These are phyloP conservation scores for Drosophila anceps DNA, from an alignment of 2,888 invertebrate genomes.

Conservation along the genomic window DNA sequence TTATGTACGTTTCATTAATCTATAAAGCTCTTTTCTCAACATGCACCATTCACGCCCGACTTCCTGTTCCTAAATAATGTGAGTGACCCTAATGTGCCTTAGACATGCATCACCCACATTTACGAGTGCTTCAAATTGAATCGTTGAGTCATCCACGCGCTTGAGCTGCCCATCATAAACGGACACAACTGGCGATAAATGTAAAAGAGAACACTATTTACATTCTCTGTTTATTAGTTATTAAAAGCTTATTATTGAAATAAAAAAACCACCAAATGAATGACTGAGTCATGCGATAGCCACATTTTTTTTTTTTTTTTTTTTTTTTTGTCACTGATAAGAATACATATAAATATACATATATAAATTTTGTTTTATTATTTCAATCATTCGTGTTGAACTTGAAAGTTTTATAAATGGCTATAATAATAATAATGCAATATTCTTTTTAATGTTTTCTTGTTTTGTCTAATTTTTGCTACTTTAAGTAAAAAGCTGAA, in stretches of 20 bases:
- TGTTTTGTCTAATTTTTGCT: background rate
- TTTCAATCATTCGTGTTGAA: background rate
- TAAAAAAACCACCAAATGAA: slow-evolving; percentile 20
- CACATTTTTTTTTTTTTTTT: too few relatives aligned
- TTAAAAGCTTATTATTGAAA: slow-evolving; percentile 54
- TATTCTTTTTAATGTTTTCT: background rate
- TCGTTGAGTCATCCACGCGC: slow-evolving; percentile 62
- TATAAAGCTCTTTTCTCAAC: slow-evolving; percentile 17
- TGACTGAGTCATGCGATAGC: slow-evolving; percentile 42
- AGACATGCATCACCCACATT: slow-evolving; percentile 67
- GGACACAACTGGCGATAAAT: slow-evolving; percentile 30
- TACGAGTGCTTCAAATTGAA: slow-evolving; percentile 19
- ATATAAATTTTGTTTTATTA: background rate
- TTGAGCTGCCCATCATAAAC: slow-evolving; percentile 26
- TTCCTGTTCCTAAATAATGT: slow-evolving; percentile 53
- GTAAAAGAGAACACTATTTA: slow-evolving; percentile 49
- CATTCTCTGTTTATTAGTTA: slow-evolving; percentile 59
- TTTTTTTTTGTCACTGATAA: slow-evolving; percentile 21
- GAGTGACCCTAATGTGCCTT: slow-evolving; percentile 67
- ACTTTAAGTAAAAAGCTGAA: background rate
- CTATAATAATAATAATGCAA: background rate
- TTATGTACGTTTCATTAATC: slow-evolving; percentile 19
- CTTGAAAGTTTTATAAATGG: background rate
- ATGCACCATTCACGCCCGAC: slow-evolving; percentile 47
- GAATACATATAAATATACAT: too few relatives aligned